Base-by-base conservation (phyloP, 2,888 invertebrate genomes). In the Oscheius myriophilus region DNA sequence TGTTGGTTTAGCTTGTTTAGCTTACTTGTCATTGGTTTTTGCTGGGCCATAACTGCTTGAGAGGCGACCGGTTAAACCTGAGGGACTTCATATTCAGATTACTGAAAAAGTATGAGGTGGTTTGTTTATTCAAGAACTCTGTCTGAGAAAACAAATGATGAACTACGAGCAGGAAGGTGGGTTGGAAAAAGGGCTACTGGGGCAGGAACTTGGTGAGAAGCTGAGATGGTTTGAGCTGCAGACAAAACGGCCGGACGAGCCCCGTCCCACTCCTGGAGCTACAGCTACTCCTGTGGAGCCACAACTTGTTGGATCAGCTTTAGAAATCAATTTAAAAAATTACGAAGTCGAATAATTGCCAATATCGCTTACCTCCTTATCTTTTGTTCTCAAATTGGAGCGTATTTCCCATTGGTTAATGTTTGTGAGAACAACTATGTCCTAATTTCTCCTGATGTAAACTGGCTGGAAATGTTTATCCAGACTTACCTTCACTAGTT, bases 261-360 rank as follows among this genome's bases (percentile, higher is more conserved):
- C 2, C 67, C 43, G 9, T 66, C 57, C 23, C 61, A n/a, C n/a
- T n/a, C 57, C 43, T 67, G 71, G 68, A 41, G 52, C 54, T 39
- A 67, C 58, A 7, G 71, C 67, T 14, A 71, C 43, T 23, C n/a
- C 46, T 46, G 18, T 18, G 18, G n/a, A n/a, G 41, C 2, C 21
- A 51, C 41, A 43, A 43, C n/a, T n/a, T 14, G 14, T 14, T 11
- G 14, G 14, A 43, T 18, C n/a, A n/a, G n/a, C n/a, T n/a, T n/a
- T n/a, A 49, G 49, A 4, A 7, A 49, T 21, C 49, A 18, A n/a
- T 18, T n/a, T 18, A 18, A 49, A n/a, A 49, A n/a, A n/a, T 6
- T 49, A 49, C 3, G 49, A 66, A 67, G 58, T 58, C 63, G 21
- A 67, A 46, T 67, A 67, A 63, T 9, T 65, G 45, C 14, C 18